phyloP scores from a whole-genome alignment of 2,888 invertebrate genomes.

The Dryadula phaetusa region DNA sequence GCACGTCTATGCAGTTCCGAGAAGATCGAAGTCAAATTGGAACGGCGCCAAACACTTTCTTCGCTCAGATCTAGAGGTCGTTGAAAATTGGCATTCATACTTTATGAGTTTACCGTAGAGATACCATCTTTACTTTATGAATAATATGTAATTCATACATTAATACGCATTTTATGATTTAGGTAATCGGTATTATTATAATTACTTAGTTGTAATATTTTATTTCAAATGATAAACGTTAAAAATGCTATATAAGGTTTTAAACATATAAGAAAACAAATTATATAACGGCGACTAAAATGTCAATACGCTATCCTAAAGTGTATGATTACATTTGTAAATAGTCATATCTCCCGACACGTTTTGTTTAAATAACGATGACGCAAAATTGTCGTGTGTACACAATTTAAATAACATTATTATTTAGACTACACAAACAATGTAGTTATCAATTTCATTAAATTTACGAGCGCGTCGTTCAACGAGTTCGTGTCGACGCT shows the following conservation, averaged over 20 bases:
- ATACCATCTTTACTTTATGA: conserved; percentile 24
- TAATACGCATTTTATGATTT: neutral
- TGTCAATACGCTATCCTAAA: conserved; percentile 1
- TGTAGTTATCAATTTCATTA: conserved; percentile 39
- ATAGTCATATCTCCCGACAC: conserved; percentile 27
- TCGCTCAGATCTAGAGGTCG: conserved; percentile 53
- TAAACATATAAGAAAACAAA: conserved; percentile 4
- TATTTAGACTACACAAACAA: conserved; percentile 29
- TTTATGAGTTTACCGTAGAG: conserved; percentile 34
- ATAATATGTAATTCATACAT: conserved; percentile 4
- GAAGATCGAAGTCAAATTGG: conserved; percentile 72
- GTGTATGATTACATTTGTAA: conserved; percentile 15
- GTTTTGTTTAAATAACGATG: conserved; percentile 18
- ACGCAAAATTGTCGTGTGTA: conserved; percentile 25
- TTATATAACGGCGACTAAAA: conserved; percentile 5
- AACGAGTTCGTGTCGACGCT: conserved; percentile 41
- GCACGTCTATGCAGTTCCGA: conserved; percentile 61
- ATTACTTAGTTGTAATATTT: no score
- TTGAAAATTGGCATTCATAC: conserved; percentile 61
- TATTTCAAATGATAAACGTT: no score
- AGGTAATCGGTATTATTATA: neutral
- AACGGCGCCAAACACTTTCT: conserved; percentile 68
- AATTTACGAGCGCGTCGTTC: conserved; percentile 38
- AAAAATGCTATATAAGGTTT: neutral
- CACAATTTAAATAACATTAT: conserved; percentile 25